Evolutionary conservation across 2,113 vertebrate species (phyloP).

Genomic region (Sialia sialis): DNA sequence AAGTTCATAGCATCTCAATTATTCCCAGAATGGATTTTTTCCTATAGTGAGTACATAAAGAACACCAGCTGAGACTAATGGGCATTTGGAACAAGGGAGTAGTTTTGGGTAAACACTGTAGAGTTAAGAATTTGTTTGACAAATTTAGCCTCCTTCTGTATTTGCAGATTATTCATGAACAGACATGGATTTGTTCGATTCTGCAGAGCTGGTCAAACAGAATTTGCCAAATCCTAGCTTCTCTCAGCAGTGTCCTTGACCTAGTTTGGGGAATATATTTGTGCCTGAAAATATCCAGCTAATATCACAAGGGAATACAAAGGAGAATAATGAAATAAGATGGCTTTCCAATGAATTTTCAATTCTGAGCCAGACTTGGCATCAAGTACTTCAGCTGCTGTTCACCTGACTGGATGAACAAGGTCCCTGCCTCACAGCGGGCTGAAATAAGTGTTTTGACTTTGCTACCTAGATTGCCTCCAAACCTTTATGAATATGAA

Average conservation of each 20-base stretch:
- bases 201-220: slow-evolving; percentile 3
- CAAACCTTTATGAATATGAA: background rate
- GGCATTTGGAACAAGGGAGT: background rate
- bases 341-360: background rate
- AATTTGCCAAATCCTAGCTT: background rate
- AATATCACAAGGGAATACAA: background rate
- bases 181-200: background rate
- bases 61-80: background rate
- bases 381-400: background rate
- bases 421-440: background rate
- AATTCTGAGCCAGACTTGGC: background rate
- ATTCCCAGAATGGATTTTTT: background rate
- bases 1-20: background rate
- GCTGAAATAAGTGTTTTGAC: background rate
- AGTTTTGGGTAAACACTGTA: background rate
- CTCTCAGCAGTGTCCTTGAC: background rate
- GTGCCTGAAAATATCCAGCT: background rate
- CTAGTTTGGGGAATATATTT: background rate
- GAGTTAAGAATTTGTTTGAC: slow-evolving; percentile 12
- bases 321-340: background rate
- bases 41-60: background rate
- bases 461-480: background rate
- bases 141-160: background rate
- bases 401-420: background rate
- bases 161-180: slow-evolving; percentile 24